These are phyloP conservation scores for Leptopterna dolabrata DNA, from an alignment of 2,888 invertebrate genomes.

Conservation along the genomic window DNA sequence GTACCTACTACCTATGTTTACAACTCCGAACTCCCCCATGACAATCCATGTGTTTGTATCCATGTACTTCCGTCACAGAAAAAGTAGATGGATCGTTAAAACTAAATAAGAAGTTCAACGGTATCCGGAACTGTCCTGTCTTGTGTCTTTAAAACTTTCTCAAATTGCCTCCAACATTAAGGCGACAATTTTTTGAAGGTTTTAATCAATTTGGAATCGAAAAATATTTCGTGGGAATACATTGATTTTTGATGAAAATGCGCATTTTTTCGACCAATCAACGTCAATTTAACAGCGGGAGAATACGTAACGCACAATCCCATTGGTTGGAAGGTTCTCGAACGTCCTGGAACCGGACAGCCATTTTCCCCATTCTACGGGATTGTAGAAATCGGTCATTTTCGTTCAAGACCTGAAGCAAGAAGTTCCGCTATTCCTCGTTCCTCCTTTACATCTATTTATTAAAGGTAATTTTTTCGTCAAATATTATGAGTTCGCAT, in stretches of 20 bases:
- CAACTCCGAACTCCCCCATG: no score
- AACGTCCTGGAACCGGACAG: background rate
- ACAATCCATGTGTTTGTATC: no score
- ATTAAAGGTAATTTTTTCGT: background rate
- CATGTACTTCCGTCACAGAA: no score
- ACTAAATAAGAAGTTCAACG: no score
- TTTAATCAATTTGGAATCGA: background rate
- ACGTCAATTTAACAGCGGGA: background rate
- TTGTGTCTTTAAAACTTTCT: no score
- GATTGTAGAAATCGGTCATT: slow-evolving; percentile 19
- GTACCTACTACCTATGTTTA: no score
- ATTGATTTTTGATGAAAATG: background rate
- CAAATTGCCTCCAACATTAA: no score
- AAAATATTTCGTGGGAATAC: background rate
- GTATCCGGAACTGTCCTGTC: no score
- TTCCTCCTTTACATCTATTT: background rate
- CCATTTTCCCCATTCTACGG: background rate
- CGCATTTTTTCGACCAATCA: background rate
- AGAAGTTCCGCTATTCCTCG: slow-evolving; percentile 23
- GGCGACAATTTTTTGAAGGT: no score
- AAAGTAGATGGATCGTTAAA: no score
- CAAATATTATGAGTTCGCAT: background rate
- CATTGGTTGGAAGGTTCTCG: slow-evolving; percentile 49
- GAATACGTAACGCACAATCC: background rate
- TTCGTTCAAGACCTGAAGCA: slow-evolving; percentile 35